phyloP scores from a whole-genome alignment of 2,113 vertebrate species.

The Lepus timidus region DNA sequence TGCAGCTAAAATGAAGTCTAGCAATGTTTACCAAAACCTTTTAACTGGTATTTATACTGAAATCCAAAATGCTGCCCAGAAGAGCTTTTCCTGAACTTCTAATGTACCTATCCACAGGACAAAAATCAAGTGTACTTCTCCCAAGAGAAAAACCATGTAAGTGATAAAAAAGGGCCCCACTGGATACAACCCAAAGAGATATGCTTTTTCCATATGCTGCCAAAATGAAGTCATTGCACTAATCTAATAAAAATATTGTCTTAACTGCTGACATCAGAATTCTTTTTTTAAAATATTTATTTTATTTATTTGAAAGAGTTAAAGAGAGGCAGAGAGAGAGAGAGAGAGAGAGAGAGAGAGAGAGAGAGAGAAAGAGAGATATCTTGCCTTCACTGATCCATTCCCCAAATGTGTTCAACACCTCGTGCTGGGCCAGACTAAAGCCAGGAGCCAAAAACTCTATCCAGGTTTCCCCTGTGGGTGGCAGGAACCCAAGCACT shows the following conservation, averaged over 20 bases:
- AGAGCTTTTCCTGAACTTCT: not conserved
- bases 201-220: not conserved
- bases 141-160: not conserved
- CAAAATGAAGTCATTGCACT: not conserved
- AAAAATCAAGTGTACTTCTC: not conserved
- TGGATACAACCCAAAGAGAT: not conserved
- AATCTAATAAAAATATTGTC: slow-evolving; percentile 45
- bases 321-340: no score
- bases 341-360: no score
- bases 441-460: no score
- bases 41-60: not conserved
- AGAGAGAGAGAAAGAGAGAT: no score
- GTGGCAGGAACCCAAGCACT: no score
- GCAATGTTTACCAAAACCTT: not conserved
- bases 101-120: not conserved
- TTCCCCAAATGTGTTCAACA: no score
- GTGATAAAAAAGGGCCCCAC: not conserved
- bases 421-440: no score
- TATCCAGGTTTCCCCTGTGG: no score
- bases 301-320: no score
- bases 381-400: no score
- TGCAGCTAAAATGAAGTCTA: not conserved
- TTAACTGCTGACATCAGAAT: slow-evolving; percentile 36
- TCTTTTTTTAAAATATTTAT: not conserved
- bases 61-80: not conserved